Evolutionary conservation across 1,140 invertebrate species (phyloP).

Genomic region (Papilio helenus): DNA sequence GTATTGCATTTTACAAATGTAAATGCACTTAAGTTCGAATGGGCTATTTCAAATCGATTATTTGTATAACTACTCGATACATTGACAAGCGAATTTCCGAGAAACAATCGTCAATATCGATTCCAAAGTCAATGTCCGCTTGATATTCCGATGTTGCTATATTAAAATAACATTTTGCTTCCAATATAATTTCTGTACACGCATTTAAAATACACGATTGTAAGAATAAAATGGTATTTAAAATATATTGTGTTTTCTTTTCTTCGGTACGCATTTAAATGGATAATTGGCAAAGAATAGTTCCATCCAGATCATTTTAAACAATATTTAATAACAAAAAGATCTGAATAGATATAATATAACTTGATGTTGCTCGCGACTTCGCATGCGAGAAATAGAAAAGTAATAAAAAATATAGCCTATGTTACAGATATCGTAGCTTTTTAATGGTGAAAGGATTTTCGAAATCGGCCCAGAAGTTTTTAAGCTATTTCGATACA

Average conservation of each 20-base stretch:
- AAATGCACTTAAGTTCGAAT: neutral
- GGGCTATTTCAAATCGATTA: neutral
- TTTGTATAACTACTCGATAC: conserved; percentile 20
- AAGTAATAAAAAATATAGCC: too few relatives aligned
- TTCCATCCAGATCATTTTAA: neutral
- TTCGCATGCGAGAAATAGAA: too few relatives aligned
- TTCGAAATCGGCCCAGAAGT: too few relatives aligned
- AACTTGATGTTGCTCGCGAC: too few relatives aligned
- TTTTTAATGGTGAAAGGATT: too few relatives aligned
- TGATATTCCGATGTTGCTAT: neutral
- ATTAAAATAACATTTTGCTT: neutral
- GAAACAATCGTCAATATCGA: conserved; percentile 6
- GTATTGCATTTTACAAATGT: conserved; percentile 8
- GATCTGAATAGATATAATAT: too few relatives aligned
- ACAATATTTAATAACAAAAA: too few relatives aligned
- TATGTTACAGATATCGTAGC: too few relatives aligned
- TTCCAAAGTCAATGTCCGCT: neutral
- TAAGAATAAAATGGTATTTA: neutral
- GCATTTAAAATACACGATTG: neutral
- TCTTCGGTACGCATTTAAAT: neutral
- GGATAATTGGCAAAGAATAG: neutral
- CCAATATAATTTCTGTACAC: neutral
- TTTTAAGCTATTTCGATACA: too few relatives aligned
- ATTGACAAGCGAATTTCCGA: neutral
- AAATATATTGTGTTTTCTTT: neutral